Evolutionary conservation across 1,140 invertebrate genomes (phyloP), one percentile per base, ranked within the genome.

Genomic region (Drosophila elegans): DNA sequence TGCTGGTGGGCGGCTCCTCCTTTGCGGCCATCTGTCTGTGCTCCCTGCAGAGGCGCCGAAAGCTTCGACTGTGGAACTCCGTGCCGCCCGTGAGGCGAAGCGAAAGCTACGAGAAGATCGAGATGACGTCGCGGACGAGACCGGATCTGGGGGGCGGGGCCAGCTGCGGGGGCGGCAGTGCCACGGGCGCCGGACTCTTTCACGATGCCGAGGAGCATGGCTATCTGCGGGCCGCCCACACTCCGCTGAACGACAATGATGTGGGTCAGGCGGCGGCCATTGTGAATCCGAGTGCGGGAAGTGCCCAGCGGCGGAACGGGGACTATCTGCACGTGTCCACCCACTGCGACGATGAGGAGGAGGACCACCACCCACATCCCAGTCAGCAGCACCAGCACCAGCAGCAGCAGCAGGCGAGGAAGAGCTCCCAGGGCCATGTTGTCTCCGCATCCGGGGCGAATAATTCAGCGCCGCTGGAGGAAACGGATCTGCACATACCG

Each of bases 51-150:
- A 91, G 93, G 39, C 85, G 90, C 38, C 73, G 85, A 32, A 92
- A 91, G 48, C 84, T 92, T 64, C 84, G 93, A 4, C 61, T 93
- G 6, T 92, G 81, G 91, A 90, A 86, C 74, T 85, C 78, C n/a
- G 86, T 91, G 51, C 90, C 90, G 6, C 78, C 85, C 7, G 80
- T 80, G n/a, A 46, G 82, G 2, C 92, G 94, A 45, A 94, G 94
- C 42, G 95, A 96, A 76, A 95, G 93, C 91, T 96, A 96, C 80
- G 96, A 96, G 89, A 96, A 96, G 93, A 96, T 96, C 64, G 95
- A 96, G 84, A 94, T 95, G 93, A 95, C 90, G n/a, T 62, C 85
- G 10, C 57, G 90, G 10, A 76, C 83, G 48, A 90, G 90, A 25
- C 90, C 90, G 32, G 90, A 91, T 34, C 52, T 91, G 56, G 82